These are phyloP conservation scores for Saxidomus purpurata DNA, from an alignment of 1,140 invertebrate genomes.

Conservation along the genomic window DNA sequence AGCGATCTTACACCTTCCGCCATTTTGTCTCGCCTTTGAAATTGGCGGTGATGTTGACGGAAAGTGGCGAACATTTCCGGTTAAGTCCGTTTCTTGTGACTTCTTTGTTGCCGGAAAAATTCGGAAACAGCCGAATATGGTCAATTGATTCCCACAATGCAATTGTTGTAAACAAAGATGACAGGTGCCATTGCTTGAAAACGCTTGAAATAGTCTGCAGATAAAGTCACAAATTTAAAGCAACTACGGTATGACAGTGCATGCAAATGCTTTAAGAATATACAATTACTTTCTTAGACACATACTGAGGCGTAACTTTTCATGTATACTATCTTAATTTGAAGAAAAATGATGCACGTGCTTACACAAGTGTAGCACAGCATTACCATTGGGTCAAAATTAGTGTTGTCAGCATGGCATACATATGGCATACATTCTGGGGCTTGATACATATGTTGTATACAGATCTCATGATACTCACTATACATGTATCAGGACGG, in stretches of 20 bases:
- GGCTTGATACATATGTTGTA: too few species aligned
- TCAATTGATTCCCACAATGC: conserved; percentile 20
- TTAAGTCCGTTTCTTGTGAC: background rate
- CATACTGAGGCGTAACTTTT: too few species aligned
- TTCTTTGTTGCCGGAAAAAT: background rate
- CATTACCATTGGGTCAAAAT: too few species aligned
- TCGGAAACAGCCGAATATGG: background rate
- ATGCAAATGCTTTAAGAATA: background rate
- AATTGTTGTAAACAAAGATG: conserved; percentile 40
- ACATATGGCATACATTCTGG: too few species aligned
- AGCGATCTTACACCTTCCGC: conserved; percentile 70
- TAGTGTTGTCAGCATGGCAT: too few species aligned
- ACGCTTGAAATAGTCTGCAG: background rate
- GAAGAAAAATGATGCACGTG: too few species aligned
- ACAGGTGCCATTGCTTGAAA: background rate
- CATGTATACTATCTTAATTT: too few species aligned
- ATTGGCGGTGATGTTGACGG: conserved; percentile 76
- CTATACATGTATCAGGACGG: too few species aligned
- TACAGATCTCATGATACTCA: too few species aligned
- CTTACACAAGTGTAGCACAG: too few species aligned
- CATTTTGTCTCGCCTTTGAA: conserved; percentile 77
- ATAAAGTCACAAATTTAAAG: too few species aligned
- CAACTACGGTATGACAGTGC: background rate
- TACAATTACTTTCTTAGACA: too few species aligned
- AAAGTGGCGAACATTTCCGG: conserved; percentile 13